Conservation (phyloP, 1,140 invertebrate species). For the Drosophila willistoni region DNA sequence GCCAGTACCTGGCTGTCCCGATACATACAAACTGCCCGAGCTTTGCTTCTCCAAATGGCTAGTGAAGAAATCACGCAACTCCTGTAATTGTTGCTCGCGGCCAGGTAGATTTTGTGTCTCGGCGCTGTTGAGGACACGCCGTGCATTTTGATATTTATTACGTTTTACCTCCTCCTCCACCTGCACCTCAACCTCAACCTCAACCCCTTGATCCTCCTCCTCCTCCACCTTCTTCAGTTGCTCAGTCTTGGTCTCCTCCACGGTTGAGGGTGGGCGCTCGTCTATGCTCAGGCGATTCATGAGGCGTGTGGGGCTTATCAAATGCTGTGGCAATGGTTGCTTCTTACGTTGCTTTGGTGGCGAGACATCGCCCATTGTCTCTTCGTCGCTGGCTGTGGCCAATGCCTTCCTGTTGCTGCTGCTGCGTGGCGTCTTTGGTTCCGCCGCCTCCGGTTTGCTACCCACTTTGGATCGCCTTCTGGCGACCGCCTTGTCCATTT, state of each 20-base stretch:
- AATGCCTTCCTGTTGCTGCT: constrained; percentile 70
- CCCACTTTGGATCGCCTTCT: constrained; percentile 10
- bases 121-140: constrained; percentile 89
- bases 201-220: background rate
- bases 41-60: constrained; percentile 87
- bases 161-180: constrained; percentile 18
- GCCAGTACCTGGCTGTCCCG: constrained; percentile 96
- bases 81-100: constrained; percentile 89
- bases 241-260: constrained; percentile 54
- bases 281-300: constrained; percentile 79
- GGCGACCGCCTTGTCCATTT: constrained; percentile 59
- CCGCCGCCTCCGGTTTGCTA: constrained; percentile 5
- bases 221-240: background rate
- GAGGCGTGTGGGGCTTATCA: constrained; percentile 74
- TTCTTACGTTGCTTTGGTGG: constrained; percentile 68
- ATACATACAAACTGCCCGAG: constrained; percentile 95
- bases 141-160: constrained; percentile 85
- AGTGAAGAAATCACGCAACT: constrained; percentile 88
- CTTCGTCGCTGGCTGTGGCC: constrained; percentile 31
- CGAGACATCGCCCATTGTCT: constrained; percentile 48
- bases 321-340: constrained; percentile 60
- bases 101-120: constrained; percentile 88
- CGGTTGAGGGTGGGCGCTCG: constrained; percentile 43
- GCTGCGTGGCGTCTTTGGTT: constrained; percentile 75
- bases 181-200: background rate